These are phyloP conservation scores for Holothuria glaberrima DNA, from an alignment of 35 echinoderm and acorn worm species.

Conservation along the genomic window DNA sequence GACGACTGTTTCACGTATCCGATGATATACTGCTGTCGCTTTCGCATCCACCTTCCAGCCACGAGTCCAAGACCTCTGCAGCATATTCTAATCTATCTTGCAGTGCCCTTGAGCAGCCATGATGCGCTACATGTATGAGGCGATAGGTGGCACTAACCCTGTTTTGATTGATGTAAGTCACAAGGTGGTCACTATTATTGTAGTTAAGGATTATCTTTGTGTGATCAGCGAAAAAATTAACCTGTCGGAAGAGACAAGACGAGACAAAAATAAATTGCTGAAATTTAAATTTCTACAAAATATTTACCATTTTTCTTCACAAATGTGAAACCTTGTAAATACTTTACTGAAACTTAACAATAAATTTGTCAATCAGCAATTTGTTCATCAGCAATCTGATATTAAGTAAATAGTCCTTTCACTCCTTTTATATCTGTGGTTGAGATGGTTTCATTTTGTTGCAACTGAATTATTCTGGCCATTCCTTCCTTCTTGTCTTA, in stretches of 20 bases:
- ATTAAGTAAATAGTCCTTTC: too few species aligned
- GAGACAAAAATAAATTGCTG: too few species aligned
- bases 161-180: slow-evolving; percentile 92
- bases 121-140: slow-evolving; percentile 87
- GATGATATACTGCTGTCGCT: slow-evolving; percentile 46
- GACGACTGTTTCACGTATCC: slow-evolving; percentile 3
- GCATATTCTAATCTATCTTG: slow-evolving; percentile 69
- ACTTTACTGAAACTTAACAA: not conserved
- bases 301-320: too few species aligned
- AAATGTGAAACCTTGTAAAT: not conserved
- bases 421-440: too few species aligned
- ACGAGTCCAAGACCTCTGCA: slow-evolving; percentile 56
- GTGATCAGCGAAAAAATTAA: slow-evolving; percentile 98
- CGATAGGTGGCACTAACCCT: slow-evolving; percentile 79
- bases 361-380: not conserved
- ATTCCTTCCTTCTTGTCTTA: too few species aligned
- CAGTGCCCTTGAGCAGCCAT: slow-evolving; percentile 81
- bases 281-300: too few species aligned
- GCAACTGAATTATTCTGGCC: too few species aligned
- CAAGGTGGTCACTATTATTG: slow-evolving; percentile 93
- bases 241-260: slow-evolving; percentile 23
- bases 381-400: too few species aligned
- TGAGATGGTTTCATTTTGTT: too few species aligned
- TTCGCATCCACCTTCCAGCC: slow-evolving; percentile 33
- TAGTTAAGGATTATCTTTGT: slow-evolving; percentile 93